Evolutionary conservation across 2,797 vertebrate species (phyloP), one percentile per base, ranked within the genome.

Genomic region (Ptychobarbus kaznakovi): DNA sequence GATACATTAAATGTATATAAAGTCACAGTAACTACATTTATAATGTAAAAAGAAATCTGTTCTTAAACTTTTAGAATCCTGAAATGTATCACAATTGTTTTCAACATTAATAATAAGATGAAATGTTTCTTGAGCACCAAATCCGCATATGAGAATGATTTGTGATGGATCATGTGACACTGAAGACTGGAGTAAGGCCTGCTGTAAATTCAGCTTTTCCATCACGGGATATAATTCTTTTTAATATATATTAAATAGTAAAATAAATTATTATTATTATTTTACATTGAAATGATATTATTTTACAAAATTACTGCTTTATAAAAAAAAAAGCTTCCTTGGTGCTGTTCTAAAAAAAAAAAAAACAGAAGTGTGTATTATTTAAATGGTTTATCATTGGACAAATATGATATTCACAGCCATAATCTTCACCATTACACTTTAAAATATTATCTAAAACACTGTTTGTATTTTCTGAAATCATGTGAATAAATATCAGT

Each of bases 401-500:
- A 66, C 25, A 35, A 66, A 66, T 18, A 49, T 44, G 20, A 56
- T 32, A 75, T 75, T 75, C 49, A 56, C 32, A 76, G 18, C 0
- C 28, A 56, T 18, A 22, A 38, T 22, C 18, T 22, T 56, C 18
- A 53, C 16, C 9, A 32, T 35, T 28, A n/a, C 68, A 42, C 68
- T 28, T 46, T 25, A 46, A 28, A 32, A 44, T 5, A 28, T 20
- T 46, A 40, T 53, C 75, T 70, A 66, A 80, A 77, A 20, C 53
- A 46, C 6, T 25, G 66, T 78, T 81, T 56, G 66, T 80, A 56
- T n/a, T 32, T 42, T 38, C 80, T 80, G 76, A 49, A 56, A 76
- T 80, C 42, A 42, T 80, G n/a, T 38, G 69, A 73, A 86, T 83
- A 85, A 88, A 87, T 42, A 73, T 87, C 61, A 66, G 20, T 61